These are phyloP conservation scores for Diabrotica undecimpunctata DNA, from an alignment of 1,140 invertebrate genomes.

Conservation along the genomic window DNA sequence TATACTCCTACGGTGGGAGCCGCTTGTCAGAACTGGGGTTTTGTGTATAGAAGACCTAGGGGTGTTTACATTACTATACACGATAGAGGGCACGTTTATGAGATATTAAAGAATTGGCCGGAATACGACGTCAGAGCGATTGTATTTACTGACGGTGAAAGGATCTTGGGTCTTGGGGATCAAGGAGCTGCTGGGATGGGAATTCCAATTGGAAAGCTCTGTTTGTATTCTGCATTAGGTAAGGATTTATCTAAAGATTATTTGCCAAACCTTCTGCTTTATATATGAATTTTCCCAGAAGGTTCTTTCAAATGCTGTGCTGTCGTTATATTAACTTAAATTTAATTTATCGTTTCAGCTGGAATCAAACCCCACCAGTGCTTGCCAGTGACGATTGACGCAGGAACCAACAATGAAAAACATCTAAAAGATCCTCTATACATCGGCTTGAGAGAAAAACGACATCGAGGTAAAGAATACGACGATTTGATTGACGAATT, in stretches of 20 bases:
- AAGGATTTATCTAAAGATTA: not conserved
- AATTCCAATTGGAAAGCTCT: conserved; percentile 93
- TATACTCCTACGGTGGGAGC: conserved; percentile 97
- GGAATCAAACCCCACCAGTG: conserved; percentile 92
- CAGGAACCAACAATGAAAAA: conserved; percentile 85
- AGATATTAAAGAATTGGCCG: conserved; percentile 89
- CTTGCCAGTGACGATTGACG: conserved; percentile 87
- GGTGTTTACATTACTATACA: conserved; percentile 96
- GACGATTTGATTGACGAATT: conserved; percentile 97
- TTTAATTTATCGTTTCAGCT: conserved; percentile 48
- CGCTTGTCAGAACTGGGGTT: conserved; percentile 95
- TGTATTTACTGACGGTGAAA: conserved; percentile 92
- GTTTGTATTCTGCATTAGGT: conserved; percentile 83
- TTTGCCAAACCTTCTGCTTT: too few species aligned
- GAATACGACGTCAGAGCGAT: conserved; percentile 89
- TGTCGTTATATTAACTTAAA: not conserved
- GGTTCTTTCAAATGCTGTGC: too few species aligned
- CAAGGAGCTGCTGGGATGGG: conserved; percentile 94
- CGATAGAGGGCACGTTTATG: conserved; percentile 90
- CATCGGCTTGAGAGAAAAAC: conserved; percentile 81
- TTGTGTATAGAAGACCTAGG: conserved; percentile 89
- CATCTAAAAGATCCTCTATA: conserved; percentile 87
- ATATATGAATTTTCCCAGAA: too few species aligned
- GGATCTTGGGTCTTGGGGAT: conserved; percentile 92
- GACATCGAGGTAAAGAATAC: conserved; percentile 78